These are phyloP conservation scores for Molossus molossus DNA, from an alignment of 2,797 vertebrate genomes.

Conservation along the genomic window DNA sequence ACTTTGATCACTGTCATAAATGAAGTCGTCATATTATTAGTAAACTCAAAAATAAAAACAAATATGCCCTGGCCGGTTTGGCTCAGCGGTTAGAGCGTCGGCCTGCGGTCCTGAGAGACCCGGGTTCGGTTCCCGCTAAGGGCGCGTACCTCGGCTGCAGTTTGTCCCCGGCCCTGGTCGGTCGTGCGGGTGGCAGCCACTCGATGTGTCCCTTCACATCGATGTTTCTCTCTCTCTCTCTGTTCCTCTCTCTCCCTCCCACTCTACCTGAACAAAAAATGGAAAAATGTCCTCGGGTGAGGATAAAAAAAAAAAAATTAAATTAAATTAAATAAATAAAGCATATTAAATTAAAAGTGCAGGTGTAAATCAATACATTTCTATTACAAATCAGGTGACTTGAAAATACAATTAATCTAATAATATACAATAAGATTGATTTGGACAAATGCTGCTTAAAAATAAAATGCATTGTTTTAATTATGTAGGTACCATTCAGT, in stretches of 20 bases:
- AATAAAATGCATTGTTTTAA: conserved; percentile 51
- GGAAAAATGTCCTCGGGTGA: too few species aligned
- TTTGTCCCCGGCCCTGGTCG: too few species aligned
- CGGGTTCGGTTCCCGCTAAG: too few species aligned
- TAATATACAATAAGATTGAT: not conserved
- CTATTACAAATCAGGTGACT: conserved; percentile 42
- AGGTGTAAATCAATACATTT: not conserved
- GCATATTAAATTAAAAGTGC: not conserved
- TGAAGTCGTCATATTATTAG: conserved; percentile 25
- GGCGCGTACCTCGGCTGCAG: too few species aligned
- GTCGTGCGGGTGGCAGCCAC: too few species aligned
- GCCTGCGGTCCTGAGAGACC: too few species aligned
- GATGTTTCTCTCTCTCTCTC: too few species aligned
- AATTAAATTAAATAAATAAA: not conserved
- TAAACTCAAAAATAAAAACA: conserved; percentile 43
- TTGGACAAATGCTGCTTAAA: not conserved
- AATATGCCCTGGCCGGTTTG: not conserved
- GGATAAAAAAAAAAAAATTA: too few species aligned
- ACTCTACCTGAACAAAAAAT: too few species aligned
- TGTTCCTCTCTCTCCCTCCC: too few species aligned
- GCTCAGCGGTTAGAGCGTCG: too few species aligned
- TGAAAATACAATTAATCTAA: conserved; percentile 5
- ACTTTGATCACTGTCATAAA: conserved; percentile 13
- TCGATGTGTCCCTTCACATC: too few species aligned
- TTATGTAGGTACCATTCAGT: not conserved